These are phyloP conservation scores for Yponomeuta malinellus DNA, from an alignment of 2,888 invertebrate genomes.

Conservation along the genomic window DNA sequence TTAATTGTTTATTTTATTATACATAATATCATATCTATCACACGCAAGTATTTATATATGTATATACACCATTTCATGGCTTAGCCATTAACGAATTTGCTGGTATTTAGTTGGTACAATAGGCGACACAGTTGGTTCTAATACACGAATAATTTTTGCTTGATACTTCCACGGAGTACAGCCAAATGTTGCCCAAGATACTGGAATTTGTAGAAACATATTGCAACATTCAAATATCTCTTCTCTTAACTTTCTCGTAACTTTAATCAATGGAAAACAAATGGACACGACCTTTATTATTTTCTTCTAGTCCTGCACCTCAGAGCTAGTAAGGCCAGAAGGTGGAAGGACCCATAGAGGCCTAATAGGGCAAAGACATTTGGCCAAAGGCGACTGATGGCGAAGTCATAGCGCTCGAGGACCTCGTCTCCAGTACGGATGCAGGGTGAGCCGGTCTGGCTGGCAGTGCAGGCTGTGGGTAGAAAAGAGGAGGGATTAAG, in stretches of 20 bases:
- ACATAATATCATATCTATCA: conserved; percentile 9
- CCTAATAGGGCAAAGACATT: conserved; percentile 80
- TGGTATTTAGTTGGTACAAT: background rate
- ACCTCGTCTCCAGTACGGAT: conserved; percentile 83
- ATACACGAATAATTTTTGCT: no score
- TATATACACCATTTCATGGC: conserved; percentile 29
- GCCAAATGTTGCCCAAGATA: no score
- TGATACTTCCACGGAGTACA: no score
- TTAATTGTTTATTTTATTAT: background rate
- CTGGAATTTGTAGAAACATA: background rate
- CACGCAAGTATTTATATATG: background rate
- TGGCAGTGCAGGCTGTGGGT: conserved; percentile 70
- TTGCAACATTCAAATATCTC: background rate
- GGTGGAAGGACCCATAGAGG: conserved; percentile 81
- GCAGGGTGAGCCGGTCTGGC: conserved; percentile 80
- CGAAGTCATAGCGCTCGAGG: conserved; percentile 83
- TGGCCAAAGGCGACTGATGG: conserved; percentile 74
- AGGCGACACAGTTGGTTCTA: background rate
- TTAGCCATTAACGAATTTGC: background rate
- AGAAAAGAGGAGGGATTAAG: no score
- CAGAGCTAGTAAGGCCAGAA: conserved; percentile 81
- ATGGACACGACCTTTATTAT: conserved; percentile 45
- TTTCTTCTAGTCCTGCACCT: conserved; percentile 77
- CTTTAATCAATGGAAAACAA: background rate
- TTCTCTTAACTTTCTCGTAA: background rate